Conservation (phyloP, 2,113 vertebrate species). For the Peromyscus maniculatus region DNA sequence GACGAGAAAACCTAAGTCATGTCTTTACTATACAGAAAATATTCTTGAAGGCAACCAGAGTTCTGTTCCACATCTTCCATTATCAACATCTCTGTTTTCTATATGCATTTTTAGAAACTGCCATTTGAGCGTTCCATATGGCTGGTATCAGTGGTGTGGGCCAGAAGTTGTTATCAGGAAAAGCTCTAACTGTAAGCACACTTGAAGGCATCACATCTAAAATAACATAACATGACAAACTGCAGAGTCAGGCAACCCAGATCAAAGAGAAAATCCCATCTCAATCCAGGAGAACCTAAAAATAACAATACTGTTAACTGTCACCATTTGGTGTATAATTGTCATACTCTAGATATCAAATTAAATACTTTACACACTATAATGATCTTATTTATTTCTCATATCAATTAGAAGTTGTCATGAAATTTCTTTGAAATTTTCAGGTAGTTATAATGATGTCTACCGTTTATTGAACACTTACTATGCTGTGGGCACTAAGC, state of each 20-base stretch:
- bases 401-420: background rate
- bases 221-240: slow-evolving; percentile 48
- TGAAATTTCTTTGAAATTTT: background rate
- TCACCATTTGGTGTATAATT: background rate
- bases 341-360: background rate
- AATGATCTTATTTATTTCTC: slow-evolving; percentile 32
- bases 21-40: slow-evolving; percentile 5
- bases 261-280: slow-evolving; percentile 36
- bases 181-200: background rate
- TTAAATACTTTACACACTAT: slow-evolving; percentile 14
- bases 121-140: background rate
- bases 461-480: background rate
- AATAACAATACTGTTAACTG: slow-evolving; percentile 4
- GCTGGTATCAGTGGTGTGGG: background rate
- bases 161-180: slow-evolving; percentile 28
- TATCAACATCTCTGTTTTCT: background rate
- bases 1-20: slow-evolving; percentile 33
- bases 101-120: slow-evolving; percentile 29
- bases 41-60: slow-evolving; percentile 7
- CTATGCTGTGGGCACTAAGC: slow-evolving; percentile 8
- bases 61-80: slow-evolving; percentile 35
- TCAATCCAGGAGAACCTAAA: slow-evolving; percentile 30
- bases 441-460: slow-evolving; percentile 24
- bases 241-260: slow-evolving; percentile 23
- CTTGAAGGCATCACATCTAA: slow-evolving; percentile 31